These are phyloP conservation scores for Diaperis boleti DNA, from an alignment of 2,888 invertebrate species.

Conservation along the genomic window DNA sequence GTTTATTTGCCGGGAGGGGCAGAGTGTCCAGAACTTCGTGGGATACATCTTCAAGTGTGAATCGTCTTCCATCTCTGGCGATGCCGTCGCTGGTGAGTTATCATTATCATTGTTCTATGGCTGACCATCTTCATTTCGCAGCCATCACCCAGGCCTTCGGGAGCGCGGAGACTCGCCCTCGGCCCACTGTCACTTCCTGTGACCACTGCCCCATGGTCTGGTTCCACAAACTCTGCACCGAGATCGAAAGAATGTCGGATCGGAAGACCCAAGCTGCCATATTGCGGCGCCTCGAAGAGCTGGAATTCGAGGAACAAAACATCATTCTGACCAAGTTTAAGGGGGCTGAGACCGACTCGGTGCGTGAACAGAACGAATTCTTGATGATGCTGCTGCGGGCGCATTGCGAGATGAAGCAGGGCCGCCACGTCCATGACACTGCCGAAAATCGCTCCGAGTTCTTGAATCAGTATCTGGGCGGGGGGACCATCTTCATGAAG, in stretches of 20 bases:
- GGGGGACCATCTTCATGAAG: conserved; percentile 84
- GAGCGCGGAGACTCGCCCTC: conserved; percentile 61
- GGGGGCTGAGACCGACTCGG: conserved; percentile 80
- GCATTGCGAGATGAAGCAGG: conserved; percentile 90
- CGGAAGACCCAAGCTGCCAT: conserved; percentile 84
- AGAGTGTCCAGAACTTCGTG: conserved; percentile 74
- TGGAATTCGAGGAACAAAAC: conserved; percentile 86
- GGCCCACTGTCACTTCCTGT: conserved; percentile 82
- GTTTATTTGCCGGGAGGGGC: conserved; percentile 88
- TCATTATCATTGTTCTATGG: too few relatives aligned
- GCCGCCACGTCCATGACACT: conserved; percentile 88
- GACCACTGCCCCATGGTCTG: conserved; percentile 97
- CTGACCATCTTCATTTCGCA: conserved; percentile 63
- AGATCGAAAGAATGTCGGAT: conserved; percentile 86
- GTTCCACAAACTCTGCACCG: conserved; percentile 90
- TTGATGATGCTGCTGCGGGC: conserved; percentile 91
- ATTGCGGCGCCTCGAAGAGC: conserved; percentile 79
- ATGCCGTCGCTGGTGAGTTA: conserved; percentile 75
- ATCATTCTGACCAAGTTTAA: conserved; percentile 87
- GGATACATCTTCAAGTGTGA: conserved; percentile 94
- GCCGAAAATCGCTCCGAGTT: conserved; percentile 90
- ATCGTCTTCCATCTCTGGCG: conserved; percentile 83
- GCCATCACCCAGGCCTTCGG: conserved; percentile 85
- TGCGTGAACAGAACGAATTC: conserved; percentile 89
- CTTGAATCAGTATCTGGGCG: conserved; percentile 85